Percentiles rank a stretch among this genome's conserved stretches.
Conservation (phyloP, 2,888 invertebrate genomes). For the Agonum fuliginosum region DNA sequence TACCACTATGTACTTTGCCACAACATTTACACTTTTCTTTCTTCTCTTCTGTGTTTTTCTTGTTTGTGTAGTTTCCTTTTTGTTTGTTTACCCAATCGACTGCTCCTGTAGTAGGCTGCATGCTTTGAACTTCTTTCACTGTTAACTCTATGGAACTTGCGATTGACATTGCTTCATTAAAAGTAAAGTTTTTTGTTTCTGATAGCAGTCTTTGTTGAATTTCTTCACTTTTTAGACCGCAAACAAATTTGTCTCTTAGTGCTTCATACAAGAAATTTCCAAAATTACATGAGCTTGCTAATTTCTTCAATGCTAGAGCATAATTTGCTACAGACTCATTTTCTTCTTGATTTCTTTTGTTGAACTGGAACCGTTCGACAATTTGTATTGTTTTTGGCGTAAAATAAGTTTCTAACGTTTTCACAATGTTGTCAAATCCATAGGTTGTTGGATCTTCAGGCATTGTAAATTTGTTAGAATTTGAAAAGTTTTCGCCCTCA, state of each 20-base stretch:
- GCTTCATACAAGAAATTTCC: slow-evolving; percentile 1
- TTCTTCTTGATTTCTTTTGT: slow-evolving; percentile 8
- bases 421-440: too few species aligned
- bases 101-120: not conserved
- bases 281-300: not conserved
- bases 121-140: not conserved
- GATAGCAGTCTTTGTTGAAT: slow-evolving; percentile 7
- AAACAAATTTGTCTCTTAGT: slow-evolving; percentile 2
- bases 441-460: not conserved
- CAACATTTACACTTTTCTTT: not conserved
- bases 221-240: not conserved
- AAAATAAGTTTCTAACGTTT: not conserved
- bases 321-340: slow-evolving; percentile 3
- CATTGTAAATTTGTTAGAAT: not conserved
- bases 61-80: not conserved
- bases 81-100: not conserved
- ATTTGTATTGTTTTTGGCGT: not conserved
- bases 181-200: slow-evolving; percentile 6
- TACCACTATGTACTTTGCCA: not conserved
- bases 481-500: not conserved
- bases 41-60: not conserved
- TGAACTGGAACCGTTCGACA: not conserved
- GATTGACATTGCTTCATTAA: not conserved
- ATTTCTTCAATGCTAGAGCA: not conserved
- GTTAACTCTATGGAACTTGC: not conserved